A percentile compares a stretch with the other conserved stretches of the same genome.
These are phyloP conservation scores for Isichthys henryi DNA, from an alignment of 2,113 vertebrate genomes.

Conservation along the genomic window DNA sequence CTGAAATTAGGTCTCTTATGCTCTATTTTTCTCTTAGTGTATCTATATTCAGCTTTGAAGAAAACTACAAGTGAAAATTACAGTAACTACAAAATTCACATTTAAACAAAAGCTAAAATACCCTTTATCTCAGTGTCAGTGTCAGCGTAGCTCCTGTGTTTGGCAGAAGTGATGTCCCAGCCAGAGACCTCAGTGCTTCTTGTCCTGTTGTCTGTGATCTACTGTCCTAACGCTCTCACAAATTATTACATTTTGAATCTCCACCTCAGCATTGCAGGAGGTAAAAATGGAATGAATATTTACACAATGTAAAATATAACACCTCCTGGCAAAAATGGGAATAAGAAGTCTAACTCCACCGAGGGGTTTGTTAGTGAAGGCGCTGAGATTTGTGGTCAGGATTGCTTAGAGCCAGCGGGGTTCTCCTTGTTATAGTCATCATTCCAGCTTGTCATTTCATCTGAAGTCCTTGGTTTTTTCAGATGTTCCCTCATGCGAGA, in stretches of 20 bases:
- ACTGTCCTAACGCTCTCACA: background rate
- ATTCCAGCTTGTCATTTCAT: background rate
- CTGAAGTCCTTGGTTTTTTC: background rate
- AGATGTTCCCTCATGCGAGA: background rate
- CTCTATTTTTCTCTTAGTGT: background rate
- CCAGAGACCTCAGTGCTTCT: background rate
- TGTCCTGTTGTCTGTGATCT: background rate
- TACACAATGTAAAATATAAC: constrained; percentile 30
- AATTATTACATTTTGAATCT: background rate
- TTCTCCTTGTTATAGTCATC: background rate
- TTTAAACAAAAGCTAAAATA: background rate
- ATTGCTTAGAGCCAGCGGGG: background rate
- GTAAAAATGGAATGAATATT: background rate
- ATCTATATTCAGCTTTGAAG: background rate
- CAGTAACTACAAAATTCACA: background rate
- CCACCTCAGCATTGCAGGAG: background rate
- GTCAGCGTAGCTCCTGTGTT: background rate
- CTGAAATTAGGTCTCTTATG: background rate
- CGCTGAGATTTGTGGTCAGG: background rate
- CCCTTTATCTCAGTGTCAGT: background rate
- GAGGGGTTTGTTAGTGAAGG: background rate
- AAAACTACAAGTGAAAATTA: background rate
- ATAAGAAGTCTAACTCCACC: too few relatives aligned
- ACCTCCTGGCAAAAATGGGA: constrained; percentile 26
- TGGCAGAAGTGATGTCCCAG: constrained; percentile 14